Percentiles rank a stretch among this genome's conserved stretches.
phyloP scores from a whole-genome alignment of 1,140 invertebrate genomes.

The Solen grandis region DNA sequence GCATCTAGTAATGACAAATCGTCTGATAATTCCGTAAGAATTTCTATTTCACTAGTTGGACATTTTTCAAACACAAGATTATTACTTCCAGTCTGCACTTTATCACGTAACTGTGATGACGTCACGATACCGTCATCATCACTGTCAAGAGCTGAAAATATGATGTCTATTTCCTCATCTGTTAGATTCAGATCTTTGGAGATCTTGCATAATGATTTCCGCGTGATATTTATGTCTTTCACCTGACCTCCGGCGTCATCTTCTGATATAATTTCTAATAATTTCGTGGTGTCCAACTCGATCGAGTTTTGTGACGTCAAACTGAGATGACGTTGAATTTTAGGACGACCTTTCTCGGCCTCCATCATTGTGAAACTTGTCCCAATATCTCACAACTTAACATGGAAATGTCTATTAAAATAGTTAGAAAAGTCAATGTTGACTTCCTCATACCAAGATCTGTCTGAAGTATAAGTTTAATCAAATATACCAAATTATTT shows the following conservation, averaged over 20 bases:
- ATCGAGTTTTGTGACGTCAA: constrained; percentile 36
- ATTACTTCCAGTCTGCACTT: constrained; percentile 11
- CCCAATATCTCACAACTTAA: too few relatives aligned
- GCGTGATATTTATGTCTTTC: constrained; percentile 54
- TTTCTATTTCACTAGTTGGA: constrained; percentile 35
- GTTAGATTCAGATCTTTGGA: constrained; percentile 57
- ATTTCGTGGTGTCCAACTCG: constrained; percentile 43
- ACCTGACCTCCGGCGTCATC: constrained; percentile 23
- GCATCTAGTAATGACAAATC: constrained; percentile 29
- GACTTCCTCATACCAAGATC: too few relatives aligned
- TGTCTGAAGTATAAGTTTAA: too few relatives aligned
- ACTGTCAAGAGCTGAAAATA: constrained; percentile 62
- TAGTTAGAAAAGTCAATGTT: too few relatives aligned
- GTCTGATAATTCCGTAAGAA: constrained; percentile 31
- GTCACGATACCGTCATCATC: constrained; percentile 63
- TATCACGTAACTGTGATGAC: constrained; percentile 32
- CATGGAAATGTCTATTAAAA: too few relatives aligned
- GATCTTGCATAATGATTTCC: constrained; percentile 54
- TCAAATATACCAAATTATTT: too few relatives aligned
- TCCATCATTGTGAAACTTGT: too few relatives aligned
- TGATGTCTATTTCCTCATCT: constrained; percentile 61
- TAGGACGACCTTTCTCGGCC: too few relatives aligned
- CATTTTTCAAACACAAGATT: constrained; percentile 37
- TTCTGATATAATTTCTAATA: constrained; percentile 37
- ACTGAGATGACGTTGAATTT: too few relatives aligned